phyloP scores from a whole-genome alignment of 1,140 invertebrate species.

The Diprion similis region DNA sequence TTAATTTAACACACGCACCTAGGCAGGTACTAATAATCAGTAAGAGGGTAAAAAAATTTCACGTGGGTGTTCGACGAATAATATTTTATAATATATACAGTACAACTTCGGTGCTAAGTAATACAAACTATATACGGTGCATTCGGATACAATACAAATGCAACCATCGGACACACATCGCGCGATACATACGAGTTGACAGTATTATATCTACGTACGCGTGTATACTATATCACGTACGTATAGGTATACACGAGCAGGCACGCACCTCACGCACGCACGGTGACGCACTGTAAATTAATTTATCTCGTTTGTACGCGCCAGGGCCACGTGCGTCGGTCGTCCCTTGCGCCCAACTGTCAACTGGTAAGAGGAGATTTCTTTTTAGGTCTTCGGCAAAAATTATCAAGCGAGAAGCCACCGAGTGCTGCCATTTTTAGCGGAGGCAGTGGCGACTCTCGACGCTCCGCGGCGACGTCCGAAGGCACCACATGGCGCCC shows the following conservation, averaged over 20 bases:
- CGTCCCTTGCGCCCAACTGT: constrained; percentile 43
- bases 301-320: constrained; percentile 21
- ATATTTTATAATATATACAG: too few species aligned
- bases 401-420: constrained; percentile 56
- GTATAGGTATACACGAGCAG: background rate
- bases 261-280: background rate
- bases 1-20: too few species aligned
- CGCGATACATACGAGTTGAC: too few species aligned
- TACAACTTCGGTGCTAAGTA: too few species aligned
- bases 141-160: too few species aligned
- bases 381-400: constrained; percentile 60
- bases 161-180: too few species aligned
- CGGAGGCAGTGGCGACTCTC: constrained; percentile 41
- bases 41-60: too few species aligned
- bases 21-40: too few species aligned
- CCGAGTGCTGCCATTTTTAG: constrained; percentile 61
- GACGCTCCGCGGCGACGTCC: constrained; percentile 19
- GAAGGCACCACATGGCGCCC: constrained; percentile 10
- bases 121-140: too few species aligned
- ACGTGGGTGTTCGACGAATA: too few species aligned
- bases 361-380: constrained; percentile 57
- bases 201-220: too few species aligned
- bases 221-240: background rate
- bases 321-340: constrained; percentile 16
- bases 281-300: background rate